Conservation (phyloP, 2,113 vertebrate species). For the Chaetura pelagica region DNA sequence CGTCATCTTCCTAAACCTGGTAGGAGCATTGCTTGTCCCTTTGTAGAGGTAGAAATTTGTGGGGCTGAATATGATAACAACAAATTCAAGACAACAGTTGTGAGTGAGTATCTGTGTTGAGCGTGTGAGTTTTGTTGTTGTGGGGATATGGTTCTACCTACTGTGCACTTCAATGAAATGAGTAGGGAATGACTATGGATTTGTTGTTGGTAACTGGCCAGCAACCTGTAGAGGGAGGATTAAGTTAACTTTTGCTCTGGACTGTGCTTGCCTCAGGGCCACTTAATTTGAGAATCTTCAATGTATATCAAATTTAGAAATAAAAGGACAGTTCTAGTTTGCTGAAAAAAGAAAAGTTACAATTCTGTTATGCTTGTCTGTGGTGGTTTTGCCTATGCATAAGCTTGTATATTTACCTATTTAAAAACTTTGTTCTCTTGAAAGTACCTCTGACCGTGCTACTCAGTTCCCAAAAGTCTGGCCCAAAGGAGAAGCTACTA, state of each 20-base stretch:
- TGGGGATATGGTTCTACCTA: background rate
- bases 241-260: background rate
- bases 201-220: background rate
- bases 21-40: slow-evolving; percentile 92
- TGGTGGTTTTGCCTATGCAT: background rate
- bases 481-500: background rate
- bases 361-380: background rate
- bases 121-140: background rate
- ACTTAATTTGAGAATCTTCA: background rate
- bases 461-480: background rate
- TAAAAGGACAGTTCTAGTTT: background rate
- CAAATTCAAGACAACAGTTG: slow-evolving; percentile 92
- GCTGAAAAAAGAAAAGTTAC: background rate
- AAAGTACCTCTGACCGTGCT: background rate
- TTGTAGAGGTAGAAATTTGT: slow-evolving; percentile 94
- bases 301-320: background rate
- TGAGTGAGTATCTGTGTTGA: slow-evolving; percentile 76
- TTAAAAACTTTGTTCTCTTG: background rate
- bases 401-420: background rate
- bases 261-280: background rate
- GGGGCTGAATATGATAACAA: slow-evolving; percentile 87
- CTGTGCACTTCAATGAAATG: background rate
- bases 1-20: slow-evolving; percentile 92
- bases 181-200: background rate
- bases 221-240: background rate